A percentile compares a stretch with the other conserved stretches of the same genome.
These are phyloP conservation scores for Harlomillsia oculata DNA, from an alignment of 1,140 invertebrate species.

Conservation along the genomic window DNA sequence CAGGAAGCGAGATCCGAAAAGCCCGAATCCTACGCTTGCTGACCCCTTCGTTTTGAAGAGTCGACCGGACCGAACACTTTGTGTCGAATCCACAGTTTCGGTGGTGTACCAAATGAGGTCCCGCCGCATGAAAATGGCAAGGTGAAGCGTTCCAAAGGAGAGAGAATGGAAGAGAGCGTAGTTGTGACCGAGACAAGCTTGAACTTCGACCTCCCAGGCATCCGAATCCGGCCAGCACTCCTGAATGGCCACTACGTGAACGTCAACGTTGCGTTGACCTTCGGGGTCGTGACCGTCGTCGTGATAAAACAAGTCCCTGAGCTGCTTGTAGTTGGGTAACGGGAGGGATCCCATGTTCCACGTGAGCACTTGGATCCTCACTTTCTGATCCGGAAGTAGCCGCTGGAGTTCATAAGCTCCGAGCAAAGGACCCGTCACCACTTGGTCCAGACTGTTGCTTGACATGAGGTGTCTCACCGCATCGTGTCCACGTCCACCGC, in stretches of 20 bases:
- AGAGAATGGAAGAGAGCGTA: slow-evolving; percentile 31
- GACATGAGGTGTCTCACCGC: no score
- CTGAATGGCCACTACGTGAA: slow-evolving; percentile 32
- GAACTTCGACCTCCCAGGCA: slow-evolving; percentile 29
- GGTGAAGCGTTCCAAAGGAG: slow-evolving; percentile 32
- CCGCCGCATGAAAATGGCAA: slow-evolving; percentile 26
- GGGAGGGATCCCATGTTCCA: slow-evolving; percentile 35
- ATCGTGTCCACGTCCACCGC: no score
- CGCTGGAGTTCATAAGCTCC: slow-evolving; percentile 26
- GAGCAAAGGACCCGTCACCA: slow-evolving; percentile 29
- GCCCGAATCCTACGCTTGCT: slow-evolving; percentile 26
- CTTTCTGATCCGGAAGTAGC: slow-evolving; percentile 10
- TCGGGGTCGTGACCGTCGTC: slow-evolving; percentile 22
- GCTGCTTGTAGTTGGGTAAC: slow-evolving; percentile 28
- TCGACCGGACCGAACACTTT: slow-evolving; percentile 30
- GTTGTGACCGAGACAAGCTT: slow-evolving; percentile 26
- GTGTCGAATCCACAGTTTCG: slow-evolving; percentile 22
- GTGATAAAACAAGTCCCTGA: slow-evolving; percentile 31
- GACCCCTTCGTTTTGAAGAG: slow-evolving; percentile 35
- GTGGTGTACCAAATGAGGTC: slow-evolving; percentile 34
- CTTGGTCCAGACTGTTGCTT: no score
- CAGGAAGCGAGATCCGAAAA: slow-evolving; percentile 32
- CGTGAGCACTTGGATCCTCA: slow-evolving; percentile 28
- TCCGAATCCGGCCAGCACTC: slow-evolving; percentile 34
- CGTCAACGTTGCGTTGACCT: slow-evolving; percentile 15